Percentiles rank a stretch among this genome's conserved stretches.
Evolutionary conservation across 2,113 vertebrate genomes (phyloP).

Genomic region (Pontoporia blainvillei): DNA sequence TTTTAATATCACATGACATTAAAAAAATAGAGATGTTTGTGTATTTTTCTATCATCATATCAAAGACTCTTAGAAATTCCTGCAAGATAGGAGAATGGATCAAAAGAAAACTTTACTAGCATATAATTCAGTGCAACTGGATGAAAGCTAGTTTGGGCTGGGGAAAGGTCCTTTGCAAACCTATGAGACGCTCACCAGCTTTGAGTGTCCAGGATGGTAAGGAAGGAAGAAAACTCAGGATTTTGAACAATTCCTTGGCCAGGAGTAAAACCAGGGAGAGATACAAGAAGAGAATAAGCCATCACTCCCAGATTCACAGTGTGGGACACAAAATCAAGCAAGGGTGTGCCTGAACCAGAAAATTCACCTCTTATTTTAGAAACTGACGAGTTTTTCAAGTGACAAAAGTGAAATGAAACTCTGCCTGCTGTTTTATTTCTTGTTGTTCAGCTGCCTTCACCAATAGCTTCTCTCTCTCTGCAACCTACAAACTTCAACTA

Average conservation of each 20-base stretch:
- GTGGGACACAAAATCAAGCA: background rate
- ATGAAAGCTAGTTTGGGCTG: background rate
- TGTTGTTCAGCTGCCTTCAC: background rate
- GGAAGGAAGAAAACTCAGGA: background rate
- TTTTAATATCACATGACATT: background rate
- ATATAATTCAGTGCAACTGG: background rate
- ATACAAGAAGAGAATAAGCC: fast-evolving
- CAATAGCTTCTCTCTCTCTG: background rate
- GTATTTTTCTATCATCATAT: background rate
- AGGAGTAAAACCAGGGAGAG: background rate
- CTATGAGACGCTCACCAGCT: background rate
- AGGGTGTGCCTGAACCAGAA: background rate
- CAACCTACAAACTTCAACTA: background rate
- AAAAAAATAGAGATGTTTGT: background rate
- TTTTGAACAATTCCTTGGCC: background rate
- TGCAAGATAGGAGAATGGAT: background rate
- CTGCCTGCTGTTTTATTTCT: background rate
- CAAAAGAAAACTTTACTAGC: background rate
- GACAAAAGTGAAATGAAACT: background rate
- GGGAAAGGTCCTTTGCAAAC: background rate
- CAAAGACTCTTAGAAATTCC: background rate
- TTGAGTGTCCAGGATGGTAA: background rate
- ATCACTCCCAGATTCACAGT: background rate
- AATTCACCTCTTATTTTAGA: background rate
- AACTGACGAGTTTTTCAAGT: background rate